Evolutionary conservation across 2,113 vertebrate species (phyloP).

Genomic region (Ptyas mucosa): DNA sequence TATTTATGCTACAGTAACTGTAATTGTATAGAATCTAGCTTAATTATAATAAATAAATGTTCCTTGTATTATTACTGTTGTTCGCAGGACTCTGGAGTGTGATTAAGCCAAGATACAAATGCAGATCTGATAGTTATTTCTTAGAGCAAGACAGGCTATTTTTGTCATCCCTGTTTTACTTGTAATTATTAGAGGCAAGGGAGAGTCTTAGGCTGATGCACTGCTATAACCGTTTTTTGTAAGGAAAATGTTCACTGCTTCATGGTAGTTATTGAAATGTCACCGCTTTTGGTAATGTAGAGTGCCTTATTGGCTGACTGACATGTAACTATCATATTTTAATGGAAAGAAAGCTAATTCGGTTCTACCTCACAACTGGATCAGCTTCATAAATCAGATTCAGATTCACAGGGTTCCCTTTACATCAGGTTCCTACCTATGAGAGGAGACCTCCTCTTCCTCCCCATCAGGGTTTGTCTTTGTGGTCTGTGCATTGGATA

Average conservation of each 20-base stretch:
- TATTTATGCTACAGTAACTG: constrained; percentile 31
- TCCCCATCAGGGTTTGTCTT: neutral
- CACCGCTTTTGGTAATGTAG: neutral
- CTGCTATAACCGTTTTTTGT: neutral
- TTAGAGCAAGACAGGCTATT: neutral
- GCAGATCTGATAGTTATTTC: neutral
- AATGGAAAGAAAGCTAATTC: neutral
- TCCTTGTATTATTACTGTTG: constrained; percentile 25
- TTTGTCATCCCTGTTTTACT: neutral
- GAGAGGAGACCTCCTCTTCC: neutral
- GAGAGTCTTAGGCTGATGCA: neutral
- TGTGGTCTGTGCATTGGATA: neutral
- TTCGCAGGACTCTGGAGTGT: constrained; percentile 10
- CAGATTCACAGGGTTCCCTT: neutral
- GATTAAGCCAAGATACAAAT: constrained; percentile 19
- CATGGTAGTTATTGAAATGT: neutral
- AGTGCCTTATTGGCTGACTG: neutral
- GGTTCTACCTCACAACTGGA: neutral
- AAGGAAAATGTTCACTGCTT: neutral
- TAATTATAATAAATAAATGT: constrained; percentile 39
- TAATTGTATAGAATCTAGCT: constrained; percentile 30
- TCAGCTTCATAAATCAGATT: neutral
- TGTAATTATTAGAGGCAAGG: neutral
- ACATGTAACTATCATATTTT: neutral
- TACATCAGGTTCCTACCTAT: neutral